Evolutionary conservation across 2,888 invertebrate species (phyloP).

Genomic region (Nycteola revayana): DNA sequence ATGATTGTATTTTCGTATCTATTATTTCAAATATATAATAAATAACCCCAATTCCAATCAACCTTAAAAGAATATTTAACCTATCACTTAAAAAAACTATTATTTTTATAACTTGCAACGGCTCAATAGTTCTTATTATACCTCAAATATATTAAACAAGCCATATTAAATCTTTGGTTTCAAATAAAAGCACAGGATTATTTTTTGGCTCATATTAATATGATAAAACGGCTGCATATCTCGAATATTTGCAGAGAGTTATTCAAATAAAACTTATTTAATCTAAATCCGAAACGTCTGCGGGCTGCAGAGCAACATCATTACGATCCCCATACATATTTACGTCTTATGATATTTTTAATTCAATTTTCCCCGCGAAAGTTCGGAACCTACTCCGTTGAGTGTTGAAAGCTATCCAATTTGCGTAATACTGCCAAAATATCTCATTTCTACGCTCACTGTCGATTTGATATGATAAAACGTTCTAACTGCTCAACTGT

Average conservation of each 20-base stretch:
- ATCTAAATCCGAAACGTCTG: constrained; percentile 43
- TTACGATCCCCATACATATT: constrained; percentile 74
- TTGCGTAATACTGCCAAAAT: constrained; percentile 83
- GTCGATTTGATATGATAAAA: constrained; percentile 41
- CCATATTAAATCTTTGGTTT: no score
- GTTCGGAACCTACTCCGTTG: constrained; percentile 80
- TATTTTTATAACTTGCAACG: no score
- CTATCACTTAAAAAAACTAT: no score
- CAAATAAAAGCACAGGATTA: no score
- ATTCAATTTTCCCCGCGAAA: constrained; percentile 81
- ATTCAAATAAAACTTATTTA: constrained; percentile 44
- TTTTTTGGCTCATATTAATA: constrained; percentile 11
- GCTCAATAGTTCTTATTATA: no score
- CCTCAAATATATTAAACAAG: no score
- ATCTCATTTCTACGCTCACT: constrained; percentile 82
- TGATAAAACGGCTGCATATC: constrained; percentile 23
- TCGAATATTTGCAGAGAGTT: constrained; percentile 29
- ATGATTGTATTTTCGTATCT: no score
- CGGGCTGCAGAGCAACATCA: constrained; percentile 63
- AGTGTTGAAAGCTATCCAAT: constrained; percentile 83
- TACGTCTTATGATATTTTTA: constrained; percentile 81
- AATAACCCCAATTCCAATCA: no score
- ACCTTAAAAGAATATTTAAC: no score
- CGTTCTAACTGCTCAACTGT: constrained; percentile 33
- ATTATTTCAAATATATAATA: no score